Evolutionary conservation across 2,797 vertebrate genomes (phyloP).

Genomic region (Sebastes diaconus): DNA sequence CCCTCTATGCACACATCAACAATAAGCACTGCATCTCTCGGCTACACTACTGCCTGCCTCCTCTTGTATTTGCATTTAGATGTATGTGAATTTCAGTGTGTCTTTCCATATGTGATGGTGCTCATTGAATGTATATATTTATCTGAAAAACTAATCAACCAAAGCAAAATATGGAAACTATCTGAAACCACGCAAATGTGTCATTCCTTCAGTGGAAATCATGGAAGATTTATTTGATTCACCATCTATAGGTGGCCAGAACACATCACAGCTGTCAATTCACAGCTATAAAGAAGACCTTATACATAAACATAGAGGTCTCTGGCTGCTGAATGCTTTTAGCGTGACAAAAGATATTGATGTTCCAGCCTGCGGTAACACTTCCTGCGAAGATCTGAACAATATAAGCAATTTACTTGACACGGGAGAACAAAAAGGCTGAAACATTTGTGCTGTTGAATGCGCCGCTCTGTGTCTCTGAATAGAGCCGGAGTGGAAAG

Average conservation of each 20-base stretch:
- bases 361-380: neutral
- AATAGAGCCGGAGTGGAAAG: constrained; percentile 16
- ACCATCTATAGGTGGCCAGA: neutral
- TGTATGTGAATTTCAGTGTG: neutral
- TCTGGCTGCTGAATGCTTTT: neutral
- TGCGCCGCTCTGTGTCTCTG: neutral
- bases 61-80: constrained; percentile 2
- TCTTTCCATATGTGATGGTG: neutral
- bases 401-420: constrained; percentile 16
- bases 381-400: neutral
- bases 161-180: neutral
- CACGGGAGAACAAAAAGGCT: constrained; percentile 12
- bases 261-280: neutral
- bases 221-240: neutral
- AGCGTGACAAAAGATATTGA: constrained; percentile 7
- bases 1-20: neutral
- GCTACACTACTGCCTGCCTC: neutral
- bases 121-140: neutral
- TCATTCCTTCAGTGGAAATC: neutral
- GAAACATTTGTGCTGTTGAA: constrained; percentile 12
- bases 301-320: neutral
- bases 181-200: neutral
- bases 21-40: neutral
- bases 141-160: neutral
- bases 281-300: neutral